phyloP scores from a whole-genome alignment of 1,140 invertebrate species.

The Penaeus indicus region DNA sequence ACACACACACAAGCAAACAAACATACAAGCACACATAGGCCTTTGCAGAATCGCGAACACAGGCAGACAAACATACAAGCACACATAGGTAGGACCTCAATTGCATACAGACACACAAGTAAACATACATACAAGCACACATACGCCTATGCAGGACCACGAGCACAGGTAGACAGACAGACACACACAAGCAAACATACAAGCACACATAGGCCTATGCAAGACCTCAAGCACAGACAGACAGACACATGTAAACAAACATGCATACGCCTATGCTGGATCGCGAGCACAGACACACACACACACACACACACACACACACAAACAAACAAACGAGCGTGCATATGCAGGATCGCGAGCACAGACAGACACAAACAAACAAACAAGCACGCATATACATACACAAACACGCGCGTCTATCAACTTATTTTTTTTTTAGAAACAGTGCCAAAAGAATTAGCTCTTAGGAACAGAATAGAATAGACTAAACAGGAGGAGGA shows the following conservation, averaged over 20 bases:
- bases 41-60: background rate
- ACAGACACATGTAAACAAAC: conserved; percentile 10
- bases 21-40: background rate
- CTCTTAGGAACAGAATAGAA: background rate
- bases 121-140: background rate
- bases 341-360: no score
- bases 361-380: background rate
- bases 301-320: background rate
- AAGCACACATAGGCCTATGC: background rate
- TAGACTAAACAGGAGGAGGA: background rate
- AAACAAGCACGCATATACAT: background rate
- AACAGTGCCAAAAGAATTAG: no score
- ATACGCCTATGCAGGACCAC: no score
- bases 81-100: background rate
- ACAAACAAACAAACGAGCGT: background rate
- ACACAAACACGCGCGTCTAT: background rate
- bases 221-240: background rate
- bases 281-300: background rate
- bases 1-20: background rate
- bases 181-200: background rate
- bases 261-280: background rate
- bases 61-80: background rate
- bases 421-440: background rate
- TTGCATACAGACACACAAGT: background rate
- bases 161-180: background rate